Evolutionary conservation across 1,140 invertebrate genomes (phyloP), one percentile per base, ranked within the genome.

Genomic region (Drosophila bifasciata): DNA sequence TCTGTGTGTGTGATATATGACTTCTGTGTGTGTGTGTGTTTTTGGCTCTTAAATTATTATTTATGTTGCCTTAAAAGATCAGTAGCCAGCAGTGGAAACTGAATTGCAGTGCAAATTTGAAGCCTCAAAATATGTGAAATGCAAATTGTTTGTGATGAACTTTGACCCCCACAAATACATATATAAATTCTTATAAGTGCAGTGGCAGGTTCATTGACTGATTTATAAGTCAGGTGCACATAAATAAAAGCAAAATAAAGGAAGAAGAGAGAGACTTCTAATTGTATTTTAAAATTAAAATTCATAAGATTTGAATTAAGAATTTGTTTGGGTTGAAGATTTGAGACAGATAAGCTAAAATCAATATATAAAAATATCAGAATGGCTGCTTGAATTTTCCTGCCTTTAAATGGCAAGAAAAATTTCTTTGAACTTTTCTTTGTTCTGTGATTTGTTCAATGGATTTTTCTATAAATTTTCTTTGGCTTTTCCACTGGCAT

Each of bases 31-130:
- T 32, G 23, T 32, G 28, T 13, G 1, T 11, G 1, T 13, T 36
- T 32, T 28, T 61, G 36, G 23, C n/a, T 63, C 39, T 44, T 39
- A 56, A 63, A 40, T 79, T 66, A 67, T 79, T 71, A 75, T 70
- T 66, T 62, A 75, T 71, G 45, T 69, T 69, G 36, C 55, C 28
- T 44, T 59, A 19, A 39, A 9, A 11, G 16, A n/a, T n/a, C n/a
- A n/a, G n/a, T n/a, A n/a, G n/a, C n/a, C n/a, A 2, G n/a, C 16
- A 44, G 4, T 5, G 11, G 16, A 19, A 55, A 41, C 21, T 36
- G 43, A 40, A 21, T 16, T 36, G 3, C 7, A 19, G 19, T 39
- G 15, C 21, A 15, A 48, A 28, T 9, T 9, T 8, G 16, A n/a
- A 11, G 40, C 40, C 46, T 45, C 48, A 53, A 68, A 61, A 56